Percentiles rank a stretch among this genome's conserved stretches.
Conservation (phyloP, 2,888 invertebrate species). For the Agonopterix heracliana region DNA sequence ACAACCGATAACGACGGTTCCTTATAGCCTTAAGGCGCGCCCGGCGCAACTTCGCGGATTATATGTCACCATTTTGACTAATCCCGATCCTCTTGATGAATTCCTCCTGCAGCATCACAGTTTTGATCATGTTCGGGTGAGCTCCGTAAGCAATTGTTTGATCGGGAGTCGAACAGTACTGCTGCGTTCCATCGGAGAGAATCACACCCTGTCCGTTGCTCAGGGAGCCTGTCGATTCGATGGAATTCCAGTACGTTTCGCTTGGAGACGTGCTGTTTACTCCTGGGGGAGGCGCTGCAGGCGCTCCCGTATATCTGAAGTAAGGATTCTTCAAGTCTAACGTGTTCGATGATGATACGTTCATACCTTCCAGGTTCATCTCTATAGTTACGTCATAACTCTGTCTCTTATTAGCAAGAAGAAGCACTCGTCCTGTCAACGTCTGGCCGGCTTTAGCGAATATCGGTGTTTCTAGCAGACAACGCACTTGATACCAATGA, state of each 20-base stretch:
- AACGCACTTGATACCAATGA: conserved; percentile 99
- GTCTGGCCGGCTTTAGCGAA: conserved; percentile 96
- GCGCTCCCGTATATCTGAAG: conserved; percentile 96
- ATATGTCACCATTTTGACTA: conserved; percentile 73
- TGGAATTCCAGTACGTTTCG: conserved; percentile 92
- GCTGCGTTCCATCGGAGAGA: conserved; percentile 57
- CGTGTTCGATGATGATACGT: conserved; percentile 90
- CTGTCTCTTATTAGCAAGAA: conserved; percentile 96
- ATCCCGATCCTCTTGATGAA: conserved; percentile 73
- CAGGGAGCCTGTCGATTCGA: conserved; percentile 82
- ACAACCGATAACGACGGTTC: conserved; percentile 72
- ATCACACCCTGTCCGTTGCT: conserved; percentile 65
- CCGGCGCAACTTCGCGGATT: conserved; percentile 69
- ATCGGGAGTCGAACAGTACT: conserved; percentile 60
- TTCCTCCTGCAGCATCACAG: conserved; percentile 72
- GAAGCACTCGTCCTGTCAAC: conserved; percentile 89
- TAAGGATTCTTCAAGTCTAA: conserved; percentile 99
- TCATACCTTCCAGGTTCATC: conserved; percentile 91
- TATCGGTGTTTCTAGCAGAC: conserved; percentile 94
- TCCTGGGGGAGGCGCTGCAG: conserved; percentile 94
- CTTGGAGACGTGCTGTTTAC: conserved; percentile 93
- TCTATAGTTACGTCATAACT: conserved; percentile 99
- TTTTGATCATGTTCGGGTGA: conserved; percentile 69
- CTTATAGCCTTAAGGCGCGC: conserved; percentile 71
- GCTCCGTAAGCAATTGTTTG: conserved; percentile 55